Conservation (phyloP, 2,113 vertebrate genomes). For the Ammodytes marinus region DNA sequence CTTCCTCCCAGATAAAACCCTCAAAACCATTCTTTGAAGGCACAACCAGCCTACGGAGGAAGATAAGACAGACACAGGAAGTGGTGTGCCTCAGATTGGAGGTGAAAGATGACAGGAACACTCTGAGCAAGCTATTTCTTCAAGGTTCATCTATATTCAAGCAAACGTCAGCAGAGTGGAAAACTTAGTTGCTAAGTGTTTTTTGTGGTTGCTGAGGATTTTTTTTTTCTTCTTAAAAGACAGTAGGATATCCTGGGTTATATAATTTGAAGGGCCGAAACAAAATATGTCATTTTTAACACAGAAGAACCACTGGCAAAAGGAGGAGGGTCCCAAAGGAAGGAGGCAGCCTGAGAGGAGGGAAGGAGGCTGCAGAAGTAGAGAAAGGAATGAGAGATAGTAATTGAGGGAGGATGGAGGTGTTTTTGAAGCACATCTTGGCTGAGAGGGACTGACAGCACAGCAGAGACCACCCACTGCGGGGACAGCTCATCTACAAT, state of each 20-base stretch:
- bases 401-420: neutral
- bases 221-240: neutral
- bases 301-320: neutral
- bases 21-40: slow-evolving; percentile 30
- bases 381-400: neutral
- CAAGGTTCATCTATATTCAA: neutral
- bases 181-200: neutral
- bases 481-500: slow-evolving; percentile 15
- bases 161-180: slow-evolving; percentile 10
- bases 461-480: slow-evolving; percentile 27
- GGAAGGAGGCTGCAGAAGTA: neutral
- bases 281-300: neutral
- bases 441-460: slow-evolving; percentile 11
- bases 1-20: slow-evolving; percentile 42
- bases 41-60: neutral
- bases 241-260: neutral
- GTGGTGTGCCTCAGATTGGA: slow-evolving; percentile 31
- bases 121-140: no score
- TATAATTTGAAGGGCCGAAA: neutral
- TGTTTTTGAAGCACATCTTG: neutral
- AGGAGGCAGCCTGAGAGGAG: neutral
- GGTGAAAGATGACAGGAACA: slow-evolving; percentile 21
- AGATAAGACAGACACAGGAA: slow-evolving; percentile 35
- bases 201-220: slow-evolving; percentile 5
- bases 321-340: neutral